Evolutionary conservation across 2,797 vertebrate species (phyloP), one percentile per base, ranked within the genome.

Genomic region (Melanotaenia nigrans): DNA sequence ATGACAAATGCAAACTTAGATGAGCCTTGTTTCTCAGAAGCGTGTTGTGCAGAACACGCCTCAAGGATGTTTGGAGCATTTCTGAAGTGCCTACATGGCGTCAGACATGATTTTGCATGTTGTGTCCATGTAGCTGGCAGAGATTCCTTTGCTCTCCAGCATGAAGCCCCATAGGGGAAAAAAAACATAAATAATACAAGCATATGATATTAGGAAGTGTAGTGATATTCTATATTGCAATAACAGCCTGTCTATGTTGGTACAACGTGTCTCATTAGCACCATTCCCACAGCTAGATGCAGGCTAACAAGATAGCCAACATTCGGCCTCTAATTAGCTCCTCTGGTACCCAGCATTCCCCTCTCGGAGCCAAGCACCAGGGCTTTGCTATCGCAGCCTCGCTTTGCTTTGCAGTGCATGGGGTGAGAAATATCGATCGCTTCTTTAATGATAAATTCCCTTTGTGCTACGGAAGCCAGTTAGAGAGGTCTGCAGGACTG

Each of bases 401-500:
- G 82, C 84, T 85, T 85, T 77, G 76, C 79, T 73, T 83, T 60
- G 75, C 86, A 75, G 62, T 78, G 84, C 82, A 83, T 84, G 78
- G 90, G 79, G 86, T 77, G 83, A 71, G 81, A 77, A 77, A 75
- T 92, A 93, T 93, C 88, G 92, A 94, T 93, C 84, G 70, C 73
- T 78, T 89, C 91, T 94, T 90, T 92, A 87, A 92, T 94, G 89
- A 94, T 92, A 91, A 85, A 95, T 95, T 93, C 92, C 88, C 91
- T 94, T 94, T 92, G 90, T 90, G 89, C 83, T 73, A 53, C 35
- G 30, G 81, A 88, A 87, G 83, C 83, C 84, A 78, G 87, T 81
- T 82, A 90, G 84, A 64, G 59, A 73, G 79, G 85, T 77, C 69
- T 84, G 79, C 61, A 75, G 79, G 5, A 73, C 71, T 33, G 74